These are phyloP conservation scores for Formica selysi DNA, from an alignment of 1,140 invertebrate species.

Conservation along the genomic window DNA sequence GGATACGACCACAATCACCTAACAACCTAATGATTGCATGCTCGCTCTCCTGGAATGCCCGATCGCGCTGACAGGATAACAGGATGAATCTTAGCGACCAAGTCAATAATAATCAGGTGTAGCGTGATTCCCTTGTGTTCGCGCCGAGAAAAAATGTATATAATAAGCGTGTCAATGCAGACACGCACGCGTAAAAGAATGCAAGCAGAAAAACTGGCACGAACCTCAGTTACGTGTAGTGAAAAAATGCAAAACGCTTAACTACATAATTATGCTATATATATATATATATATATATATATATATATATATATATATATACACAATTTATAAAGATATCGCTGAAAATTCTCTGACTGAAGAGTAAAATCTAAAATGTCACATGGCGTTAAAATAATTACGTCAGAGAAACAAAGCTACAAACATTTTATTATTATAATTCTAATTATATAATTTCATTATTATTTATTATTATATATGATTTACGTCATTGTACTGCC, in stretches of 20 bases:
- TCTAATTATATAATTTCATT: neutral
- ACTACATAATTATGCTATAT: neutral
- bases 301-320: neutral
- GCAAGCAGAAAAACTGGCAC: neutral
- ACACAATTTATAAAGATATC: neutral
- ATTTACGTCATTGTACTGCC: neutral
- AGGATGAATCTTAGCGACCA: conserved; percentile 19
- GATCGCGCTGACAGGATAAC: conserved; percentile 38
- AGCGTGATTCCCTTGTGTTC: conserved; percentile 36
- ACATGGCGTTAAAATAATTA: neutral
- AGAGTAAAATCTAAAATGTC: neutral
- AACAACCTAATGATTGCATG: conserved; percentile 70
- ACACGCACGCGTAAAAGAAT: conserved; percentile 10
- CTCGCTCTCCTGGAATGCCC: conserved; percentile 64
- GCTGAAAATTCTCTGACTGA: neutral
- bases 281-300: neutral
- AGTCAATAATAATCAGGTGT: conserved; percentile 54
- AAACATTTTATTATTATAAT: neutral
- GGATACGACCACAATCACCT: conserved; percentile 67
- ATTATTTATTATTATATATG: neutral
- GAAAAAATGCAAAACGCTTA: conserved; percentile 8
- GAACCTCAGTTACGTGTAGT: neutral
- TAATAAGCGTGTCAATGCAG: conserved; percentile 54
- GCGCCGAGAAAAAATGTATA: conserved; percentile 4
- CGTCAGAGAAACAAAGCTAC: neutral